phyloP scores from a whole-genome alignment of 2,113 vertebrate genomes.

The Mandrillus leucophaeus region DNA sequence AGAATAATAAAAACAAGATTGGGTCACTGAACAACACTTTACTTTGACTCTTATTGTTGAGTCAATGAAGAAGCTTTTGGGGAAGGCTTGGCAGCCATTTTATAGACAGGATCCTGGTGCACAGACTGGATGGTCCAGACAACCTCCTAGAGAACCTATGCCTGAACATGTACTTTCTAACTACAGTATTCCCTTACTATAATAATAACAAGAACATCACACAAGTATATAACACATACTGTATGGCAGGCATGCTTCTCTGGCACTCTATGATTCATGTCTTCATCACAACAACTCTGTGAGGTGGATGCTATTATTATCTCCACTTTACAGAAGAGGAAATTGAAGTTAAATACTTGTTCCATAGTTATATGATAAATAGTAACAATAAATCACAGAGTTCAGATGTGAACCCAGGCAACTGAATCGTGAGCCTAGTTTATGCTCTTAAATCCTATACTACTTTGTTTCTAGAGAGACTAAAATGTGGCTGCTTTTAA shows the following conservation, averaged over 20 bases:
- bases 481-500: background rate
- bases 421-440: background rate
- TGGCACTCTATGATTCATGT: background rate
- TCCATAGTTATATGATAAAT: background rate
- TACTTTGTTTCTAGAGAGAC: background rate
- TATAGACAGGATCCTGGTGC: background rate
- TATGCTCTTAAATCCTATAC: background rate
- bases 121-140: background rate
- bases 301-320: background rate
- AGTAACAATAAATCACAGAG: background rate
- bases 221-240: background rate
- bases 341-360: background rate
- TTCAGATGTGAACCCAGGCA: background rate
- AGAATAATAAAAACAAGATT: background rate
- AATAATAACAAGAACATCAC: background rate
- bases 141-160: background rate
- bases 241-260: background rate
- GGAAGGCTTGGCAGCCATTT: background rate
- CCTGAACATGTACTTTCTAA: background rate
- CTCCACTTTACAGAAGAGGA: background rate
- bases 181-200: background rate
- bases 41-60: background rate
- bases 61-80: background rate
- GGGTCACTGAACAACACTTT: background rate
- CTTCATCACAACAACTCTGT: background rate